Evolutionary conservation across 2,888 invertebrate species (phyloP).

Genomic region (Coleophora flavipennella): DNA sequence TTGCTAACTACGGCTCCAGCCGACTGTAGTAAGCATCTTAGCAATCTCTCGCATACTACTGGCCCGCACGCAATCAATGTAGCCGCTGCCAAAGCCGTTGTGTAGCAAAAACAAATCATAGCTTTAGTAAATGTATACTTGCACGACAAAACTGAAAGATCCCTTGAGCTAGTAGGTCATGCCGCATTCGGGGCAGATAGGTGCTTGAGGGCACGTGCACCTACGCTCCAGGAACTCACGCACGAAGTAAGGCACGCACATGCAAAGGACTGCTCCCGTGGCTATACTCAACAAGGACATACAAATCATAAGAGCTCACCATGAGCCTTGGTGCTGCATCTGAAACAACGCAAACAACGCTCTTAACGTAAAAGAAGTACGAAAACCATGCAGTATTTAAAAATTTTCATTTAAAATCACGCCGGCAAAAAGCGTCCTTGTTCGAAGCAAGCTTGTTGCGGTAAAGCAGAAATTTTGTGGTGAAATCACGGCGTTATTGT

Average conservation of each 20-base stretch:
- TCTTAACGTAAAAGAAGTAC: too few species aligned
- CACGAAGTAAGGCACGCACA: conserved; percentile 18
- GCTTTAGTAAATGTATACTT: conserved; percentile 4
- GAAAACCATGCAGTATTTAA: too few species aligned
- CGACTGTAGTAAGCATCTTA: conserved; percentile 21
- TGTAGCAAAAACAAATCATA: conserved; percentile 38
- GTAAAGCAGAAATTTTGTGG: too few species aligned
- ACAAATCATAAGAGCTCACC: conserved; percentile 22
- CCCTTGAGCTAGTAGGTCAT: conserved; percentile 19
- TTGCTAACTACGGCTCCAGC: too few species aligned
- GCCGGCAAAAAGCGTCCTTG: too few species aligned
- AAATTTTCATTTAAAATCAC: too few species aligned
- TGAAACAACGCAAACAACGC: conserved; percentile 9
- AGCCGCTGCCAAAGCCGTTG: conserved; percentile 28
- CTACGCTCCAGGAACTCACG: conserved; percentile 14
- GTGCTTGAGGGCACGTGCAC: conserved; percentile 24
- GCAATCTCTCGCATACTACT: conserved; percentile 27
- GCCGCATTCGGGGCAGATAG: conserved; percentile 32
- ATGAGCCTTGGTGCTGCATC: conserved; percentile 4
- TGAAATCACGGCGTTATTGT: too few species aligned
- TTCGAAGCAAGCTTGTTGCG: too few species aligned
- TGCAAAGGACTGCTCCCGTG: conserved; percentile 16
- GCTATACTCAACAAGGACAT: conserved; percentile 20
- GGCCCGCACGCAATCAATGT: conserved; percentile 31
- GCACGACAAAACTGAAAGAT: not conserved